Evolutionary conservation across 1,140 invertebrate species (phyloP).

Genomic region (Procambarus clarkii): DNA sequence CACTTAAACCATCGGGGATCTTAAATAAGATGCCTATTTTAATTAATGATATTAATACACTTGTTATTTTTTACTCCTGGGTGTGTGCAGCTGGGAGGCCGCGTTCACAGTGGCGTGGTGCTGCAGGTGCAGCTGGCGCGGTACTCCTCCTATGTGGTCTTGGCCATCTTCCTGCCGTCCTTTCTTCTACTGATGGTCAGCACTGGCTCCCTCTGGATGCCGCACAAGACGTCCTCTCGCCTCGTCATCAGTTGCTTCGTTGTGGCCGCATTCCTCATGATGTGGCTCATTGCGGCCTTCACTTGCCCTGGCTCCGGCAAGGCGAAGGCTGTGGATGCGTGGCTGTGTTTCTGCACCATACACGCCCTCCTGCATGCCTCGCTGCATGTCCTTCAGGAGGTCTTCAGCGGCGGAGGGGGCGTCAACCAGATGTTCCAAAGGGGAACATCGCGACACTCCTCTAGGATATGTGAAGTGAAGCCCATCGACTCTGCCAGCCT

Average conservation of each 20-base stretch:
- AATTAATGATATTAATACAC: too few relatives aligned
- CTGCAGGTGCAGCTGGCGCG: conserved; percentile 32
- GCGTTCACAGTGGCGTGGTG: conserved; percentile 54
- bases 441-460: conserved; percentile 8
- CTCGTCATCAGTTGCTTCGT: conserved; percentile 42
- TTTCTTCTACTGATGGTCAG: conserved; percentile 43
- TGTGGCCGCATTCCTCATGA: conserved; percentile 35
- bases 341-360: conserved; percentile 66
- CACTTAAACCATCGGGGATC: too few relatives aligned
- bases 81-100: conserved; percentile 22
- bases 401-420: conserved; percentile 19
- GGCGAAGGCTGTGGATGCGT: conserved; percentile 55
- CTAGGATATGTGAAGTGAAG: conserved; percentile 54
- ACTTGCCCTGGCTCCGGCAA: conserved; percentile 46
- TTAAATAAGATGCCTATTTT: too few relatives aligned
- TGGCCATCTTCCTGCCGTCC: conserved; percentile 57
- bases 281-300: conserved; percentile 52
- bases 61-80: neutral
- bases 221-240: conserved; percentile 13
- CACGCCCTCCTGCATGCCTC: conserved; percentile 45
- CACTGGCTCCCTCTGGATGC: conserved; percentile 54
- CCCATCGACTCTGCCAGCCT: conserved; percentile 51
- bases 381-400: conserved; percentile 51
- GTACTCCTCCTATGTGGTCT: conserved; percentile 21
- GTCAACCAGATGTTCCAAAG: conserved; percentile 29